Percentiles rank a stretch among this genome's conserved stretches.
Conservation (phyloP, 2,113 vertebrate species). For the Mola mola region DNA sequence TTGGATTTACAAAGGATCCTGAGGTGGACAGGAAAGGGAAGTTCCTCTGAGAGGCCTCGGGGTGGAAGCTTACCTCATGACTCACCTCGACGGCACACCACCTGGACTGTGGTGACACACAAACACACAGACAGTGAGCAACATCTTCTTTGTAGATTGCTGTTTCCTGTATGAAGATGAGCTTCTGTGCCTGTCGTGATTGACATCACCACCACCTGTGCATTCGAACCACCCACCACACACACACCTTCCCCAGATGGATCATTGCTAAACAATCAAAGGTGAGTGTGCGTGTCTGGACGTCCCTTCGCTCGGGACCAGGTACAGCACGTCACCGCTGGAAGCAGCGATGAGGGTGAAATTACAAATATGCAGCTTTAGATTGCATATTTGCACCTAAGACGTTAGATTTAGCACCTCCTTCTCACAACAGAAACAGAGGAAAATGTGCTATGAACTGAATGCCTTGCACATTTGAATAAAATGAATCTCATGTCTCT, state of each 20-base stretch:
- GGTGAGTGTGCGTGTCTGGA: conserved; percentile 6
- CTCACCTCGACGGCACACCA: conserved; percentile 52
- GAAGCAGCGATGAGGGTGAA: neutral
- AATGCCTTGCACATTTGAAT: neutral
- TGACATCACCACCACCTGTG: neutral
- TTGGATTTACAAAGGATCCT: too few species aligned
- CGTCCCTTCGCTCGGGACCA: conserved; percentile 6
- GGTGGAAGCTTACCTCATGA: conserved; percentile 42
- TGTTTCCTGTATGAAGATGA: neutral
- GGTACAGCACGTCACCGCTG: conserved; percentile 16
- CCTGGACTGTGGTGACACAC: conserved; percentile 51
- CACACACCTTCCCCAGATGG: neutral
- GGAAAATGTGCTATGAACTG: neutral
- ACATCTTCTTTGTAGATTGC: neutral
- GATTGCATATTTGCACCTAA: too few species aligned
- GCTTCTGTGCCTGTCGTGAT: neutral
- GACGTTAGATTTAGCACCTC: too few species aligned
- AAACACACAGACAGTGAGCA: conserved; percentile 11
- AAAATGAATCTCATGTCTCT: neutral
- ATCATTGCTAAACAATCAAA: conserved; percentile 26
- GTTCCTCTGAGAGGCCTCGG: conserved; percentile 4
- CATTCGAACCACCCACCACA: neutral
- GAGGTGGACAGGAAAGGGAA: neutral
- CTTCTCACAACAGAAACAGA: too few species aligned
- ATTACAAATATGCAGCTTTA: conserved; percentile 6